These are phyloP conservation scores for Drosophila falleni DNA, from an alignment of 2,888 invertebrate genomes.

Conservation along the genomic window DNA sequence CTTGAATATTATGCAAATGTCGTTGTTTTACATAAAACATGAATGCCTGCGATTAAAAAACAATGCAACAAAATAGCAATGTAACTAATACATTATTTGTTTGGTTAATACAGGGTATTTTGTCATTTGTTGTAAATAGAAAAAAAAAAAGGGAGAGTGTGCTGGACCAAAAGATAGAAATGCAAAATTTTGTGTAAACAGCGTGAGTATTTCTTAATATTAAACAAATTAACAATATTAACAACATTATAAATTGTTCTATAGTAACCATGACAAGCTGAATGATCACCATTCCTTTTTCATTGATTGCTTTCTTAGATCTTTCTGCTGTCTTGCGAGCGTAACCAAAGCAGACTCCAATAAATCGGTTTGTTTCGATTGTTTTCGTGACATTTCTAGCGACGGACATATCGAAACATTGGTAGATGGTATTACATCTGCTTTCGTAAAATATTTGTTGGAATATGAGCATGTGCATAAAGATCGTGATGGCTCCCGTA, in stretches of 20 bases:
- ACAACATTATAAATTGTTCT: not conserved
- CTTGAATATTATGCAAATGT: not conserved
- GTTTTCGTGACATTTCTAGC: conserved; percentile 1
- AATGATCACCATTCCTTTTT: conserved; percentile 6
- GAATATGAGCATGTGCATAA: not conserved
- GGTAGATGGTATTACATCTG: not conserved
- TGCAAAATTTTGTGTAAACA: too few species aligned
- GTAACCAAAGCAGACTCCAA: conserved; percentile 20
- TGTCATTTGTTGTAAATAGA: too few species aligned
- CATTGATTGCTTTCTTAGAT: conserved; percentile 7
- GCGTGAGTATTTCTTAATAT: not conserved
- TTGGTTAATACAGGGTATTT: not conserved
- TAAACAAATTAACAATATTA: not conserved
- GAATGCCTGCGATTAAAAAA: not conserved
- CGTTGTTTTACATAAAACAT: not conserved
- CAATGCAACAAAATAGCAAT: not conserved
- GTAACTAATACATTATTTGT: not conserved
- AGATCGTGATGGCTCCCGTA: not conserved
- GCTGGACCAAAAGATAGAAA: not conserved
- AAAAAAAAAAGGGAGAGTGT: too few species aligned
- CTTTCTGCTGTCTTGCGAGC: conserved; percentile 20
- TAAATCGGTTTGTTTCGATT: conserved; percentile 13
- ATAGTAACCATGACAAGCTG: not conserved
- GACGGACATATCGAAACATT: conserved; percentile 8
- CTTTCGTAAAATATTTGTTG: not conserved